Conservation (phyloP, 2,113 vertebrate genomes). For the Siniperca knerii region DNA sequence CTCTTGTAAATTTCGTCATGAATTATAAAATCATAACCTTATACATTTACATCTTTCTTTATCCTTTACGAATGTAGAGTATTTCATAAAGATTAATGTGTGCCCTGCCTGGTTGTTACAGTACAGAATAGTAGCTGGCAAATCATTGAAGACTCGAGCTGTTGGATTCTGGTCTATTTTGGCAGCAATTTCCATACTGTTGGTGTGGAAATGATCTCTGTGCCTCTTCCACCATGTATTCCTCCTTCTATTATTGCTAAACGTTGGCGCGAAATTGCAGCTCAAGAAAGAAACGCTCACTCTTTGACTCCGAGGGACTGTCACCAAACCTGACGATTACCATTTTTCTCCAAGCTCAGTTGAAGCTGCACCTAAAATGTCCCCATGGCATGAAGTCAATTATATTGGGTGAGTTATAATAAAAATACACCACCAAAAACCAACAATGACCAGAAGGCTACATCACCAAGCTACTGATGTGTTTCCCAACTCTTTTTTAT, state of each 20-base stretch:
- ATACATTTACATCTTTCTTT: not conserved
- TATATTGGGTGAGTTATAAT: not conserved
- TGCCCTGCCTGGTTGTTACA: not conserved
- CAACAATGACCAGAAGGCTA: not conserved
- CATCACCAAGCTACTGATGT: not conserved
- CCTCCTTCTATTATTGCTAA: conserved; percentile 15
- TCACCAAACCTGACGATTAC: not conserved
- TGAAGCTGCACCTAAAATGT: not conserved
- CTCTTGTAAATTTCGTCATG: not conserved
- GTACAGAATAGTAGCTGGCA: not conserved
- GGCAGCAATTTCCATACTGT: conserved; percentile 6
- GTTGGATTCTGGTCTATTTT: not conserved
- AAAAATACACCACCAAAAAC: not conserved
- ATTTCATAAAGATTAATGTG: not conserved
- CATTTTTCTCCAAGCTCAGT: not conserved
- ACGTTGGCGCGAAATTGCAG: conserved; percentile 19
- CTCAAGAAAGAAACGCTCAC: not conserved
- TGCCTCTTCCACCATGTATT: not conserved
- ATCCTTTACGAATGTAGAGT: not conserved
- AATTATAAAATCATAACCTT: not conserved
- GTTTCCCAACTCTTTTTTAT: not conserved
- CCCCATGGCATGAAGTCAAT: not conserved
- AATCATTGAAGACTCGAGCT: not conserved
- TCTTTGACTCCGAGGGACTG: not conserved
- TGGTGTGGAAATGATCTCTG: conserved; percentile 23